Base-by-base conservation (phyloP, 2,113 vertebrate genomes). In the Cyprinus carpio region DNA sequence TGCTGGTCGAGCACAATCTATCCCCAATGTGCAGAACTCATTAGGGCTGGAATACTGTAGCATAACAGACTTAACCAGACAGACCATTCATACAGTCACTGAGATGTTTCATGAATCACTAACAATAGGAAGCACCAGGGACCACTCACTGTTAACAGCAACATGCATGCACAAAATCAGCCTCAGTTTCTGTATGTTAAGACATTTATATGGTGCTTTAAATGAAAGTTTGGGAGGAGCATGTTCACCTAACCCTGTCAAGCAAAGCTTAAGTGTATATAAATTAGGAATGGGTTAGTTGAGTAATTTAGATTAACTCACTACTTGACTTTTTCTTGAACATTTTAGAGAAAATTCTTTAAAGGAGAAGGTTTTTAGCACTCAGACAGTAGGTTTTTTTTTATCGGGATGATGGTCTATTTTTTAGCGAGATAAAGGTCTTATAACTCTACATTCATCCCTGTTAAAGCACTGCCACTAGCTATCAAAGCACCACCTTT, bases 11-110 rank as follows among this genome's bases (percentile, higher is more conserved):
- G 74, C 49, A 79, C 67, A 46, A 85, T 85, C 64, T 43, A 18
- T 72, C 67, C 34, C 49, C 81, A 75, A 71, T 56, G 76, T 81
- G 81, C 69, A 83, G 60, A 76, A 88, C 81, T 84, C 81, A 81
- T 84, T 76, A 80, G 25, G 15, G 67, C 56, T 58, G 56, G 37
- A n/a, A 82, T 54, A 54, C 23, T 18, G 40, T 46, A 78, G 27
- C 74, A 43, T 51, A 58, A 15, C 43, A 56, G 58, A 29, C 34
- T 43, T 71, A 20, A 56, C 10, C 8, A 58, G 64, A 72, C 43
- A 29, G 40, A 7, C 60, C 56, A 78, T 62, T 74, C 8, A 6
- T 46, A 76, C 31, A 69, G 80, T 74, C 37, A 77, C 10, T 51
- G 62, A 71, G 60, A 62, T 34, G 27, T 86, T 62, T 81, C 78